Conservation (phyloP, 1,140 invertebrate genomes). For the Coboldia fuscipes region DNA sequence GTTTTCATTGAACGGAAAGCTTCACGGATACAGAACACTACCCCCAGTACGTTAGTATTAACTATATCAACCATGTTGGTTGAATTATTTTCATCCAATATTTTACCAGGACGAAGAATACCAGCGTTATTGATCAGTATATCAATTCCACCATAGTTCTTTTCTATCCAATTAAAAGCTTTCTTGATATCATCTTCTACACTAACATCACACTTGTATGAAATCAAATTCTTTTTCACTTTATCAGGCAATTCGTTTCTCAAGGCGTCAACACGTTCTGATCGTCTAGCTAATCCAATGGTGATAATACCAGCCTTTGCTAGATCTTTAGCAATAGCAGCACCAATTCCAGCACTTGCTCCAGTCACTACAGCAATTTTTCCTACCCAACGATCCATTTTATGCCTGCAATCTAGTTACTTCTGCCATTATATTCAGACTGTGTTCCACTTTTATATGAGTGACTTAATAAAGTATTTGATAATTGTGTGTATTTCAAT, state of each 20-base stretch:
- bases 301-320: constrained; percentile 37
- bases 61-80: constrained; percentile 10
- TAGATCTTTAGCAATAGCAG: constrained; percentile 26
- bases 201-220: constrained; percentile 38
- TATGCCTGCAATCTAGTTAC: too few relatives aligned
- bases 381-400: too few relatives aligned
- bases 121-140: constrained; percentile 45
- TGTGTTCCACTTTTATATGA: too few relatives aligned
- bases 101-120: constrained; percentile 5
- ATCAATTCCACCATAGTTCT: constrained; percentile 31
- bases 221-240: constrained; percentile 8
- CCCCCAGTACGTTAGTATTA: constrained; percentile 39
- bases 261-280: constrained; percentile 27
- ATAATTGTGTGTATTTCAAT: too few relatives aligned
- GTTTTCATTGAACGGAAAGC: constrained; percentile 20
- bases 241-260: constrained; percentile 5
- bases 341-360: constrained; percentile 48
- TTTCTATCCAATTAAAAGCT: constrained; percentile 33
- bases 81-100: not conserved
- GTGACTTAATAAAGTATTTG: too few relatives aligned
- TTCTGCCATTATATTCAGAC: too few relatives aligned
- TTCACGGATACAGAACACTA: constrained; percentile 35
- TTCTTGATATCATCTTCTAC: constrained; percentile 32
- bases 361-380: too few relatives aligned
- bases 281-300: constrained; percentile 40